These are phyloP conservation scores for Neolamprologus sp. DNA, from an alignment of 2,113 vertebrate species.

Conservation along the genomic window DNA sequence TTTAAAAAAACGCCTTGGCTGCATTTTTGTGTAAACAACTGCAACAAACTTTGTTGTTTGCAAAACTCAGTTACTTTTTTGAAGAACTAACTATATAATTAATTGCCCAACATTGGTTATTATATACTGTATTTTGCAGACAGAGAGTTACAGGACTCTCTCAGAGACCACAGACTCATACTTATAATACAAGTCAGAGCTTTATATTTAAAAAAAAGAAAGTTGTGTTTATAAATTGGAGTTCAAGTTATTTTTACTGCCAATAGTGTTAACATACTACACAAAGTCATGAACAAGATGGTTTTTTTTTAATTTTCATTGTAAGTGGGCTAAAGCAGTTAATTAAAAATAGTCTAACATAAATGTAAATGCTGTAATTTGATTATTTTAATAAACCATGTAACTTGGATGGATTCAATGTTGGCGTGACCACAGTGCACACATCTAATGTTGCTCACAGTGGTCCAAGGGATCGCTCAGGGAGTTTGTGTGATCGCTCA, in stretches of 20 bases:
- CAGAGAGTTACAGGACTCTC: neutral
- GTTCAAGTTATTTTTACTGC: neutral
- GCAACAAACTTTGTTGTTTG: neutral
- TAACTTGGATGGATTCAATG: neutral
- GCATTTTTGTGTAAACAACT: rapidly evolving
- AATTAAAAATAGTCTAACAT: neutral
- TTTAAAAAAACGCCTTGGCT: too few relatives aligned
- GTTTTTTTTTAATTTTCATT: rapidly evolving
- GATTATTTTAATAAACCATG: neutral
- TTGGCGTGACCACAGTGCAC: neutral
- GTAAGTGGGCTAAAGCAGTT: neutral
- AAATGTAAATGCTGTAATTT: neutral
- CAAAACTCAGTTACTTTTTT: neutral
- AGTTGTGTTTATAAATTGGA: neutral
- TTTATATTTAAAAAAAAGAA: neutral
- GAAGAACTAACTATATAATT: neutral
- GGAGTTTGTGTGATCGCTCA: neutral
- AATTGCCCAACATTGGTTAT: neutral
- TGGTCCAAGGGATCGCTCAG: neutral
- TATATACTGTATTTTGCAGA: neutral
- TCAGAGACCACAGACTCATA: neutral
- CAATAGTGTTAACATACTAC: neutral
- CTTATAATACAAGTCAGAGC: neutral
- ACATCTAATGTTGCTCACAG: neutral
- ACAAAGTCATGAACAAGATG: neutral